Evolutionary conservation across 1,140 invertebrate genomes (phyloP).

Genomic region (Oreohelix idahoensis): DNA sequence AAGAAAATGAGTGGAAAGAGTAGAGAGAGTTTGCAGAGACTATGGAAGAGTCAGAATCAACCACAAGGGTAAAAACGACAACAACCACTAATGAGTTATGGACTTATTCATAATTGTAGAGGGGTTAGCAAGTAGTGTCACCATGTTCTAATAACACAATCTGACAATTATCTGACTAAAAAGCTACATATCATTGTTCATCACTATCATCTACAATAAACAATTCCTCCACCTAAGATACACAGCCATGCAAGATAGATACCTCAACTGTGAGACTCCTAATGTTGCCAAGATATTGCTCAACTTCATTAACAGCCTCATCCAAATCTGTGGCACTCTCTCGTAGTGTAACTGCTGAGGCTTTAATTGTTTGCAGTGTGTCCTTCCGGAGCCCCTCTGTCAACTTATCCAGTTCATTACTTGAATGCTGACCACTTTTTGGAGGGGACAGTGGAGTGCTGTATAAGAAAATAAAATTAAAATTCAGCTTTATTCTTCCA

Average conservation of each 20-base stretch:
- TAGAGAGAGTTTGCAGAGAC: no score
- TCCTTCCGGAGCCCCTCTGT: conserved; percentile 60
- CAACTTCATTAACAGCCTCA: conserved; percentile 68
- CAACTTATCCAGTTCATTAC: conserved; percentile 73
- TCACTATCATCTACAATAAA: no score
- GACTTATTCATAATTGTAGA: no score
- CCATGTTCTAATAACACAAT: no score
- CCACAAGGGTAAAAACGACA: no score
- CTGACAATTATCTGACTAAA: no score
- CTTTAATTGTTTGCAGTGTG: conserved; percentile 66
- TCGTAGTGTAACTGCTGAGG: conserved; percentile 62
- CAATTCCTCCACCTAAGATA: background rate
- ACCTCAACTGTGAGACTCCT: conserved; percentile 71
- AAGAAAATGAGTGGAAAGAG: no score
- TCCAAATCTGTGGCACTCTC: conserved; percentile 69
- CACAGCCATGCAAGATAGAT: background rate
- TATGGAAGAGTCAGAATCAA: no score
- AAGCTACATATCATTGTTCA: no score
- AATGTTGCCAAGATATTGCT: conserved; percentile 63
- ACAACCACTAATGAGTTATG: no score
- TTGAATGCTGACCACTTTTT: conserved; percentile 64
- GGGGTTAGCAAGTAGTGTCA: no score
- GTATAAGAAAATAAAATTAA: conserved; percentile 33
- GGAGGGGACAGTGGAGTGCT: conserved; percentile 70
- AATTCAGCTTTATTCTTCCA: background rate